These are phyloP conservation scores for Bugula neritina DNA, from an alignment of 2,888 invertebrate species.

Conservation along the genomic window DNA sequence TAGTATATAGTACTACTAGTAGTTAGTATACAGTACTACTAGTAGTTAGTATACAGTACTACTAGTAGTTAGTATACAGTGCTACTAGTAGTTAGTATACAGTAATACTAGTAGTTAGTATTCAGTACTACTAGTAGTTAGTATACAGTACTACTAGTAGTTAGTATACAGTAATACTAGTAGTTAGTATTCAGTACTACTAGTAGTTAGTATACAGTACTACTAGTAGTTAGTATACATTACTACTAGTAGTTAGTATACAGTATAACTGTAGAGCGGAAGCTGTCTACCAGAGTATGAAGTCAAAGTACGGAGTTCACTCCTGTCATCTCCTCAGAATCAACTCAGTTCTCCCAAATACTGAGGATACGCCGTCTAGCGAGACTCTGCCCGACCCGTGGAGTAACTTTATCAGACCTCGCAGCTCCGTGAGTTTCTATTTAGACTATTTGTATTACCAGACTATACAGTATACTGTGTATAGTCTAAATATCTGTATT, in stretches of 20 bases:
- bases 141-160: too few relatives aligned
- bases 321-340: conserved; percentile 84
- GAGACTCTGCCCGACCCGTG: conserved; percentile 70
- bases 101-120: too few relatives aligned
- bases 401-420: conserved; percentile 64
- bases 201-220: too few relatives aligned
- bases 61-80: too few relatives aligned
- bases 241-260: too few relatives aligned
- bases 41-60: too few relatives aligned
- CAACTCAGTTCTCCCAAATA: conserved; percentile 62
- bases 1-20: too few relatives aligned
- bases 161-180: neutral
- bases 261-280: conserved; percentile 64
- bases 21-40: too few relatives aligned
- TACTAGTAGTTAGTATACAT: too few relatives aligned
- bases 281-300: conserved; percentile 74
- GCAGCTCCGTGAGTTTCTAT: neutral
- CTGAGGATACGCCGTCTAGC: neutral
- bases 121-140: too few relatives aligned
- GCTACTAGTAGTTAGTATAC: too few relatives aligned
- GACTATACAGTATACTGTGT: neutral
- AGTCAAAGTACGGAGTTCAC: conserved; percentile 76
- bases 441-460: neutral
- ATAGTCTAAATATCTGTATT: neutral
- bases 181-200: too few relatives aligned